A percentile compares a stretch with the other conserved stretches of the same genome.
Evolutionary conservation across 2,113 vertebrate species (phyloP).

Genomic region (crab-eating macaque (Macaca fascicularis)): T2T-MFA8v1.1 NC_088386.1:16966001-16966500

Average conservation of each 20-base stretch:
- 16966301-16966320: not conserved
- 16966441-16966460: not conserved
- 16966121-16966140: not conserved
- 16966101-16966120: not conserved
- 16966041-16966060: not conserved
- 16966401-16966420: not conserved
- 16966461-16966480: not conserved
- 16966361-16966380: not conserved
- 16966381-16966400: not conserved
- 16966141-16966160: not conserved
- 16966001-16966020: not conserved
- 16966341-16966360: not conserved
- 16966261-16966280: not conserved
- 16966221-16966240: not conserved
- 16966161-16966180: not conserved
- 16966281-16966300: not conserved
- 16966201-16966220: not conserved
- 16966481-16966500: not conserved
- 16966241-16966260: not conserved
- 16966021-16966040: not conserved
- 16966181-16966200: not conserved
- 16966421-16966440: accelerated
- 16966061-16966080: not conserved
- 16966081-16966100: not conserved
- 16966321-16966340: not conserved